Evolutionary conservation across 1,140 invertebrate species (phyloP).

Genomic region (Hirudo medicinalis): DNA sequence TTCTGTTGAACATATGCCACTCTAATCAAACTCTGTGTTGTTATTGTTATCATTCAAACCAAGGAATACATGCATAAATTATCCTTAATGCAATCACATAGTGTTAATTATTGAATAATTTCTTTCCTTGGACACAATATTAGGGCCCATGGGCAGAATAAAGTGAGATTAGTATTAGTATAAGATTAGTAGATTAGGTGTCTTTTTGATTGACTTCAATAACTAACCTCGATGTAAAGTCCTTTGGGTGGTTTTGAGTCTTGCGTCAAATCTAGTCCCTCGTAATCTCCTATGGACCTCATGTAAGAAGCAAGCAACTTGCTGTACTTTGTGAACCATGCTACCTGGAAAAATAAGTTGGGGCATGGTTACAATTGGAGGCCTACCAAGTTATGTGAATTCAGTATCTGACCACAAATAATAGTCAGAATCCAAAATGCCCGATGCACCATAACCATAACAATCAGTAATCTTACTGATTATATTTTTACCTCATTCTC

Average conservation of each 20-base stretch:
- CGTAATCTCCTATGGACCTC: constrained; percentile 59
- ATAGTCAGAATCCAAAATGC: no score
- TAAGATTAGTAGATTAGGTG: no score
- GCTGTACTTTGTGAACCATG: constrained; percentile 78
- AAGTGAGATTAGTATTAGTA: no score
- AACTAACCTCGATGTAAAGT: constrained; percentile 65
- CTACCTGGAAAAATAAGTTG: constrained; percentile 39
- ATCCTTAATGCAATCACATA: not conserved
- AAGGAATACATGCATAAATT: not conserved
- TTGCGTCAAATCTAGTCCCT: constrained; percentile 70
- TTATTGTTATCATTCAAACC: no score
- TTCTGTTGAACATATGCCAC: no score
- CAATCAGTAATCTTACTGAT: no score
- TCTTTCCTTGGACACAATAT: not conserved
- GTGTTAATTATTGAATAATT: not conserved
- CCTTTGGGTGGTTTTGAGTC: constrained; percentile 82
- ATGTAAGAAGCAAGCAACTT: constrained; percentile 75
- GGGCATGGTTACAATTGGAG: not conserved
- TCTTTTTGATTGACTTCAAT: no score
- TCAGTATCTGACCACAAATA: no score
- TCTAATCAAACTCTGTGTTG: no score
- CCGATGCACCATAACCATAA: no score
- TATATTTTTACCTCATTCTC: constrained; percentile 52
- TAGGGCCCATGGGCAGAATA: not conserved
- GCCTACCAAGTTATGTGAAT: no score